A percentile compares a stretch with the other conserved stretches of the same genome.
phyloP scores from a whole-genome alignment of 2,113 vertebrate genomes.

The Scophthalmus maximus region DNA sequence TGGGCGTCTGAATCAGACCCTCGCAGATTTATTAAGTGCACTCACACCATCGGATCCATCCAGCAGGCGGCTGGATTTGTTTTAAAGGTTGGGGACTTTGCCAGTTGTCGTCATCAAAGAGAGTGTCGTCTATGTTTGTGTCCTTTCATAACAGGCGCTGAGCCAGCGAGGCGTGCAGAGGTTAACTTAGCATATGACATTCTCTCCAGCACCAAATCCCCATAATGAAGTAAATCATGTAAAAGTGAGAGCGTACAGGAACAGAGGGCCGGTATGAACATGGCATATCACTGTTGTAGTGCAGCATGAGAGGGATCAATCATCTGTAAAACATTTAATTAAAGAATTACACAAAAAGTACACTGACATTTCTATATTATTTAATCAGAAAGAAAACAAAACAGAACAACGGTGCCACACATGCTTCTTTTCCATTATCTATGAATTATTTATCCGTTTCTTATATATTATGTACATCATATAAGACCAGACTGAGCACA shows the following conservation, averaged over 20 bases:
- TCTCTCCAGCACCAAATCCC: slow-evolving; percentile 60
- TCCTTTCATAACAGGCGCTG: slow-evolving; percentile 65
- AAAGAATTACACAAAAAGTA: slow-evolving; percentile 24
- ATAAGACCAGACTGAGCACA: slow-evolving; percentile 27
- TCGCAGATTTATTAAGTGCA: slow-evolving; percentile 75
- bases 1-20: slow-evolving; percentile 69
- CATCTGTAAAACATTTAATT: slow-evolving; percentile 36
- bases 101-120: slow-evolving; percentile 74
- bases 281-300: slow-evolving; percentile 17
- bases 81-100: slow-evolving; percentile 75
- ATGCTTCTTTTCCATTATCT: slow-evolving; percentile 28
- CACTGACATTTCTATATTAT: not conserved
- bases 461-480: slow-evolving; percentile 50
- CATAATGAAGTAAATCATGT: slow-evolving; percentile 63
- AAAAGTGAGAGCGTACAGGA: slow-evolving; percentile 46
- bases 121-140: slow-evolving; percentile 56
- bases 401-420: slow-evolving; percentile 2
- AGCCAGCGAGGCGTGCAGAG: slow-evolving; percentile 72
- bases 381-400: not conserved
- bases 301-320: slow-evolving; percentile 32
- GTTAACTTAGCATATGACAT: slow-evolving; percentile 81
- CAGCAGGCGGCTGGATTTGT: slow-evolving; percentile 51
- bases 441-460: slow-evolving; percentile 48
- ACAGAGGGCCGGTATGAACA: slow-evolving; percentile 34
- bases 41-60: slow-evolving; percentile 59